Base-by-base conservation (phyloP, 2,113 vertebrate species). In the Pluvialis apricaria region DNA sequence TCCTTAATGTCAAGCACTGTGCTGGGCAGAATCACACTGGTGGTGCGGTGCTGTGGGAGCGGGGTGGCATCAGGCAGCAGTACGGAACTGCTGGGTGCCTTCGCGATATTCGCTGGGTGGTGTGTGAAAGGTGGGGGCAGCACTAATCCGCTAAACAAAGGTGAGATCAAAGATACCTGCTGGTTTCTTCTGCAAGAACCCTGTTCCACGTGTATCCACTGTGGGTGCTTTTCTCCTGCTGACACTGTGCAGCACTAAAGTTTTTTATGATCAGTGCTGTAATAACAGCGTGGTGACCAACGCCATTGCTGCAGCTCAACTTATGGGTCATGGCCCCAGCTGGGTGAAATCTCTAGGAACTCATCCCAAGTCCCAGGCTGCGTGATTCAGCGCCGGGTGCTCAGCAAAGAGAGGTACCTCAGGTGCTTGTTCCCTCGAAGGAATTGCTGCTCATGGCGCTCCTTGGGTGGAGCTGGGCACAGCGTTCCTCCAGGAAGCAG, bases 41-140 rank as follows among this genome's bases (percentile, higher is more conserved):
- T 8, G 10, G 11, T 55, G 49, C 4, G 2, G 45, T 14, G 77
- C 84, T 38, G 26, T 83, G 32, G 42, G 20, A 34, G 64, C 4
- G 42, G 42, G 31, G 42, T 45, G 31, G 42, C 64, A 15, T 94
- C 96, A 22, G 82, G 95, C 72, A 96, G 85, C 90, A 94, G 97
- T 96, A 91, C 98, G 98, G 97, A 82, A 44, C 31, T 38, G 19
- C 6, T 22, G 3, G 0, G 45, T 15, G 25, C 45, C 29, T 7
- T 15, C 34, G 13, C 8, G 45, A 15, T 5, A 5, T 9, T 80
- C n/a, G 1, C 45, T 15, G 45, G 42, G 42, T 9, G n/a, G 7
- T 28, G 47, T 12, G 13, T 22, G 80, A n/a, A 26, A 49, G 80
- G 61, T 4, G 2, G 34, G 32, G 81, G 29, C 70, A 61, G 77